Base-by-base conservation (phyloP, 2,888 invertebrate species). In the Drosophila austrosaltans region DNA sequence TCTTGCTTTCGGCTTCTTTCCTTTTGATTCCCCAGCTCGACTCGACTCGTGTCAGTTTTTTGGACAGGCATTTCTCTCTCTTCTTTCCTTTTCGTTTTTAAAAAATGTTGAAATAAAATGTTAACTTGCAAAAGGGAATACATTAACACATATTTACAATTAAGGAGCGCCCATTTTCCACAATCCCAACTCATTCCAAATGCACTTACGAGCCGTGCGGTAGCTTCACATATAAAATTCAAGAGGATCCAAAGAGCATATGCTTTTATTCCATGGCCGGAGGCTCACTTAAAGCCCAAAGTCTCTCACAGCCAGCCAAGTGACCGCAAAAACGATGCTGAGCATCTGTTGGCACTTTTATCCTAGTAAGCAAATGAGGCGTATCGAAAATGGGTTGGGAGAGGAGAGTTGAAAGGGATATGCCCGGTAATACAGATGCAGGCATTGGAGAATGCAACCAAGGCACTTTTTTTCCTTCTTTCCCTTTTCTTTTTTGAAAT, bases 81-180 rank as follows among this genome's bases (percentile, higher is more conserved):
- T 44, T 10, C 8, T 2, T 22, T 10, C 8, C 72, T 79, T 73
- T 79, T 83, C 79, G 76, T 78, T 76, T 81, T 81, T 79, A 79
- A 79, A 74, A 89, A 69, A 78, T 66, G 63, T 71, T 72, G 63
- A 79, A 84, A 84, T 88, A 86, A 88, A 86, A 85, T 85, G 79
- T 86, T 76, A 75, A 81, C 81, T 75, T 66, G 73, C 87, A 63
- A 69, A 87, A 77, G 81, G 82, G 86, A 82, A 85, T 85, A 87
- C 88, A 89, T 87, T 87, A 89, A 89, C 88, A 89, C 86, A 87
- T 86, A 83, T 78, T 87, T 78, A 87, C 89, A 87, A 87, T 87
- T 87, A 87, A 79, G 83, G 71, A 72, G 58, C 44, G 48, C 22
- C 48, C 48, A 8, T 12, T 2, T 2, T 10, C 48, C 12, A 22